Conservation (phyloP, 2,797 vertebrate species). For the Urophycis tenuis region DNA sequence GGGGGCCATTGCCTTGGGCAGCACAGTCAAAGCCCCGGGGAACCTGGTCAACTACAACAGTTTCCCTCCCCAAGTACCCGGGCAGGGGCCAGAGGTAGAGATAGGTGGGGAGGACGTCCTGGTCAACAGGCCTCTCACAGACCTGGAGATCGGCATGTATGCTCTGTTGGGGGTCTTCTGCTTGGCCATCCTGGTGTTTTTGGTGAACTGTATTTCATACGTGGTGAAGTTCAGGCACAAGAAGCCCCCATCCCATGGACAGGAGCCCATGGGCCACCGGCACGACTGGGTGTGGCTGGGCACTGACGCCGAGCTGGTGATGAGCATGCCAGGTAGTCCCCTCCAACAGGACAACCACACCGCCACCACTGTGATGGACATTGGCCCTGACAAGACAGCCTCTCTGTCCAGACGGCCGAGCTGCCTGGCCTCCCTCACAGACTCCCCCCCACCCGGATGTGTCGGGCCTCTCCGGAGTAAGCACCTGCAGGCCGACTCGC, state of each 20-base stretch:
- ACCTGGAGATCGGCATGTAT: conserved; percentile 95
- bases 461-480: conserved; percentile 60
- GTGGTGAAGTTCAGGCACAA: conserved; percentile 83
- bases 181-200: conserved; percentile 91
- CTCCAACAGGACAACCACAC: conserved; percentile 72
- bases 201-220: conserved; percentile 85
- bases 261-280: conserved; percentile 81
- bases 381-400: conserved; percentile 73
- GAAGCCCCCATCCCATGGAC: conserved; percentile 74
- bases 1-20: conserved; percentile 48
- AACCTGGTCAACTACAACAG: conserved; percentile 77
- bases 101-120: conserved; percentile 62
- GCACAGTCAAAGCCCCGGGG: conserved; percentile 66
- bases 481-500: conserved; percentile 66
- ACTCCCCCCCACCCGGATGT: conserved; percentile 62
- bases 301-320: conserved; percentile 82
- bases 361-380: conserved; percentile 79
- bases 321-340: conserved; percentile 73
- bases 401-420: conserved; percentile 69
- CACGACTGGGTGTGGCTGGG: conserved; percentile 92
- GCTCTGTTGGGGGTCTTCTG: conserved; percentile 89
- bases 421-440: conserved; percentile 58
- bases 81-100: conserved; percentile 51
- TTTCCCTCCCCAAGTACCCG: conserved; percentile 74
- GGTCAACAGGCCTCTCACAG: conserved; percentile 73